A percentile compares a stretch with the other conserved stretches of the same genome.
Evolutionary conservation across 2,888 invertebrate species (phyloP).

Genomic region (Mechanitis messenoides): DNA sequence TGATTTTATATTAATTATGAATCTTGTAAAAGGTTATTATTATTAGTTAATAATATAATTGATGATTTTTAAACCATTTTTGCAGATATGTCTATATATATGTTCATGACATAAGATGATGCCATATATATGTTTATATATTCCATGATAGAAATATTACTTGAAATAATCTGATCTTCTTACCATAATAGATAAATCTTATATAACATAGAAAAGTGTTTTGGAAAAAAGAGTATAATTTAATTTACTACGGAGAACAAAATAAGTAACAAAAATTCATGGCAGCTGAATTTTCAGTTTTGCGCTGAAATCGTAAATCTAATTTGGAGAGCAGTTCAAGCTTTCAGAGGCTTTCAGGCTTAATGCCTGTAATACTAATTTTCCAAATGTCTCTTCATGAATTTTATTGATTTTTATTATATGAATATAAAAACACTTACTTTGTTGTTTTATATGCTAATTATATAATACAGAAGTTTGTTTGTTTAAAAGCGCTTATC

Average conservation of each 20-base stretch:
- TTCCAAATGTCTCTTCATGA: not conserved
- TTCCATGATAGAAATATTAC: too few relatives aligned
- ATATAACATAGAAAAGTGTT: not conserved
- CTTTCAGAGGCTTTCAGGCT: not conserved
- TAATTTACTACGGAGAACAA: not conserved
- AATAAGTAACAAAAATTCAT: constrained; percentile 1
- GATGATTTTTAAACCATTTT: too few relatives aligned
- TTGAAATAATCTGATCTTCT: too few relatives aligned
- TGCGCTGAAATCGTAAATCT: constrained; percentile 3
- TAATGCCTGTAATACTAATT: not conserved
- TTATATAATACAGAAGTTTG: too few relatives aligned
- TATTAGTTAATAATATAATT: too few relatives aligned
- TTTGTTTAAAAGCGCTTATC: too few relatives aligned
- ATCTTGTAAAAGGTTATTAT: too few relatives aligned
- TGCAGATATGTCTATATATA: too few relatives aligned
- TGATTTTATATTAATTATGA: too few relatives aligned
- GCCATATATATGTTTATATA: too few relatives aligned
- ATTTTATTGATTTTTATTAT: too few relatives aligned
- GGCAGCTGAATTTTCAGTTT: constrained; percentile 1
- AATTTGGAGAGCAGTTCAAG: not conserved
- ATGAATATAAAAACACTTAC: not conserved
- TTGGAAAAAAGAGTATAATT: not conserved
- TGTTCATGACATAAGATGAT: too few relatives aligned
- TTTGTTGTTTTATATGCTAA: not conserved
- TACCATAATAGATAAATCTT: not conserved